phyloP scores from a whole-genome alignment of 1,140 invertebrate genomes.

The Drosophila tani region DNA sequence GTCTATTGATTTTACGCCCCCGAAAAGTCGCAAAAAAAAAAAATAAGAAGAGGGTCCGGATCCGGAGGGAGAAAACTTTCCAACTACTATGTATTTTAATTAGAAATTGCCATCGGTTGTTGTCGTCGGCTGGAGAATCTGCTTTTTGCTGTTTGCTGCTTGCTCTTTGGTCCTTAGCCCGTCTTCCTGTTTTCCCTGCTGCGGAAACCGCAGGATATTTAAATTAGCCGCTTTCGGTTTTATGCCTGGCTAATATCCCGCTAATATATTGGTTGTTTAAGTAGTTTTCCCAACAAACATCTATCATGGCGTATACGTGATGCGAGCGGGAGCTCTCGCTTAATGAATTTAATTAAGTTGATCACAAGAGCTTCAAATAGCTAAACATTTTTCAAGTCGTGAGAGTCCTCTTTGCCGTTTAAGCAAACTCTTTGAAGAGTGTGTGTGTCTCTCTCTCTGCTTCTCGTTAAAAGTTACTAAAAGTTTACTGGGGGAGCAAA shows the following conservation, averaged over 20 bases:
- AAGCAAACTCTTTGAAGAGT: conserved; percentile 30
- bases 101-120: conserved; percentile 57
- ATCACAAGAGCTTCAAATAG: conserved; percentile 67
- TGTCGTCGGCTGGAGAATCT: conserved; percentile 9
- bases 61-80: conserved; percentile 56
- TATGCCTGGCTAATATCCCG: conserved; percentile 54
- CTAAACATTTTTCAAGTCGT: conserved; percentile 60
- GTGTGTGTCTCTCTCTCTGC: conserved; percentile 17
- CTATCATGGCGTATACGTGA: conserved; percentile 65
- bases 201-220: conserved; percentile 63
- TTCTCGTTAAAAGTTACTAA: conserved; percentile 75
- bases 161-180: not conserved
- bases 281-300: conserved; percentile 44
- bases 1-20: conserved; percentile 73
- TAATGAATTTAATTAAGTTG: conserved; percentile 80
- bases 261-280: conserved; percentile 26
- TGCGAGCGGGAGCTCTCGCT: conserved; percentile 27
- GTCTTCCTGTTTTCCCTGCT: conserved; percentile 3
- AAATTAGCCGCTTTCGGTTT: conserved; percentile 65
- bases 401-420: conserved; percentile 35
- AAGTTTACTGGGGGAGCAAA: conserved; percentile 54
- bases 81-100: conserved; percentile 71
- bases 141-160: not conserved
- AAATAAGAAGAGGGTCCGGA: not conserved
- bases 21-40: conserved; percentile 46